Evolutionary conservation across 2,113 vertebrate genomes (phyloP).

Genomic region (Marmota flaviventris): DNA sequence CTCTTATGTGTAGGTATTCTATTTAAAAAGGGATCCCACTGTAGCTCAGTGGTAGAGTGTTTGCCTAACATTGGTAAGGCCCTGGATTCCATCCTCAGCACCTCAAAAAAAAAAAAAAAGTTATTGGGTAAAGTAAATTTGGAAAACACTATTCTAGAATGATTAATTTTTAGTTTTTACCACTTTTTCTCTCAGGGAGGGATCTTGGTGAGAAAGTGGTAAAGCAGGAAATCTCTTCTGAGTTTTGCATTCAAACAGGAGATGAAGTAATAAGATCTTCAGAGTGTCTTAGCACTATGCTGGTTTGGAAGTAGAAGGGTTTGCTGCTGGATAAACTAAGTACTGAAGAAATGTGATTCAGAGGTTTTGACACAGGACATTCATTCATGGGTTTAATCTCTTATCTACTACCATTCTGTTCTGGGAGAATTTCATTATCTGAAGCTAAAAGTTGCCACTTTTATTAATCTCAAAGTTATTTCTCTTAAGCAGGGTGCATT

Average conservation of each 20-base stretch:
- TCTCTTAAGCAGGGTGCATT: not conserved
- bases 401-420: not conserved
- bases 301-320: constrained; percentile 31
- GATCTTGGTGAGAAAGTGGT: constrained; percentile 68
- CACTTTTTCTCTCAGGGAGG: constrained; percentile 43
- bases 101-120: not conserved
- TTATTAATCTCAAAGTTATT: constrained; percentile 23
- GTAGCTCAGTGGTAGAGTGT: not conserved
- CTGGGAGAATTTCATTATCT: constrained; percentile 54
- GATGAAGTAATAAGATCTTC: constrained; percentile 56
- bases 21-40: not conserved
- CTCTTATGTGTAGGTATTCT: constrained; percentile 9
- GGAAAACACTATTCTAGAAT: constrained; percentile 55
- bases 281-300: constrained; percentile 35
- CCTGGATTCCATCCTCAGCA: not conserved
- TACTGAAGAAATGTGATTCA: not conserved
- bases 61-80: not conserved
- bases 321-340: constrained; percentile 6
- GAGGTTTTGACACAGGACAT: not conserved
- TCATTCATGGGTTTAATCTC: constrained; percentile 31
- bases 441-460: constrained; percentile 16
- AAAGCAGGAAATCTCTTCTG: constrained; percentile 72
- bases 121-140: constrained; percentile 49
- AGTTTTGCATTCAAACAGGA: constrained; percentile 51
- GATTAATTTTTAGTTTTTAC: constrained; percentile 57